Evolutionary conservation across 2,888 invertebrate genomes (phyloP).

Genomic region (Andrena dorsata): DNA sequence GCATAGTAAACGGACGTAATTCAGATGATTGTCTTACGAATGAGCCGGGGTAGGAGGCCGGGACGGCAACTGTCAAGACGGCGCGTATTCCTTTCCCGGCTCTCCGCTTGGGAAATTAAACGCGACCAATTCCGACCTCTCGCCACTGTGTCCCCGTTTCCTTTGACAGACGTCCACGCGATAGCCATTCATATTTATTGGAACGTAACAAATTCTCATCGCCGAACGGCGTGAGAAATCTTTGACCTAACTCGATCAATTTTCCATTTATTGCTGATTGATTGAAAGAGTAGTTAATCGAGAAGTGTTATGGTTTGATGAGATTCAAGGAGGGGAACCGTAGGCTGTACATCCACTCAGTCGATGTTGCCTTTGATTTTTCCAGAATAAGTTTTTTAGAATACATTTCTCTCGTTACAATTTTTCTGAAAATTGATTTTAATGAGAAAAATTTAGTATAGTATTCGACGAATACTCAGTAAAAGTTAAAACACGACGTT

Average conservation of each 20-base stretch:
- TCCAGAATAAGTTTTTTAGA: too few species aligned
- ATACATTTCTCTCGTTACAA: too few species aligned
- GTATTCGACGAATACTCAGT: too few species aligned
- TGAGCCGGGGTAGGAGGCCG: constrained; percentile 28
- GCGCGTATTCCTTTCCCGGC: constrained; percentile 48
- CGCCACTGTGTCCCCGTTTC: neutral
- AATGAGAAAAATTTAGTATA: too few species aligned
- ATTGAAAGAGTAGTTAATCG: constrained; percentile 73
- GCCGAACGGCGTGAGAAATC: neutral
- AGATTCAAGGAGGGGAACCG: constrained; percentile 69
- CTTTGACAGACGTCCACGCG: constrained; percentile 1
- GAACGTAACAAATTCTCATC: neutral
- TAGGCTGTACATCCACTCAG: constrained; percentile 64
- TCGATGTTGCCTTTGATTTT: constrained; percentile 65
- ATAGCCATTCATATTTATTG: neutral
- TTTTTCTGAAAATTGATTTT: too few species aligned
- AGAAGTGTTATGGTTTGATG: constrained; percentile 74
- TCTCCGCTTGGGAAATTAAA: constrained; percentile 32
- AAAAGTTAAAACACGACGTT: too few species aligned
- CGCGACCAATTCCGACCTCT: constrained; percentile 25
- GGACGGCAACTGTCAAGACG: constrained; percentile 44
- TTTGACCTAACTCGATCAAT: neutral
- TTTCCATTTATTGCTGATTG: neutral
- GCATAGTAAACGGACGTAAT: constrained; percentile 75
- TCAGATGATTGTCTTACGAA: constrained; percentile 70